These are phyloP conservation scores for Arctopsyche grandis DNA, from an alignment of 1,140 invertebrate genomes.

Conservation along the genomic window DNA sequence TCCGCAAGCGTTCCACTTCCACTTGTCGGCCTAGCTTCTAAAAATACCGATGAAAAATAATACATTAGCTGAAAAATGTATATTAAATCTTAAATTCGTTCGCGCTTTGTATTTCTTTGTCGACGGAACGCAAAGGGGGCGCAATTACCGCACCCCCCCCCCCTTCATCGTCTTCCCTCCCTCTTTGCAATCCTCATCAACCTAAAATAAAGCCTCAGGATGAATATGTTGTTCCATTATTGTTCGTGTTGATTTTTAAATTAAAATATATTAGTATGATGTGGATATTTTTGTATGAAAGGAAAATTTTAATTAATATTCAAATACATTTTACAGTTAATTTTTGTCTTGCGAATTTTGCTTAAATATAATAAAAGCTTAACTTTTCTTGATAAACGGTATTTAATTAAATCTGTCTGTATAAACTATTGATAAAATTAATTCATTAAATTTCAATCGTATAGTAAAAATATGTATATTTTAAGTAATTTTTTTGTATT, in stretches of 20 bases:
- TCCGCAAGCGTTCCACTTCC: too few relatives aligned
- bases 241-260: background rate
- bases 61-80: background rate
- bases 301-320: background rate
- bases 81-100: slow-evolving; percentile 20
- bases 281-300: background rate
- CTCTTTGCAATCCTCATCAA: background rate
- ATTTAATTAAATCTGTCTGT: too few relatives aligned
- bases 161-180: too few relatives aligned
- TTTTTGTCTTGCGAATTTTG: too few relatives aligned
- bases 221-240: background rate
- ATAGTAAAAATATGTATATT: too few relatives aligned
- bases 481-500: too few relatives aligned
- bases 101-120: background rate
- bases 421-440: too few relatives aligned
- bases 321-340: background rate
- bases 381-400: too few relatives aligned
- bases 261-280: background rate
- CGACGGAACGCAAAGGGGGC: background rate
- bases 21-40: background rate
- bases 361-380: too few relatives aligned
- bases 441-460: too few relatives aligned
- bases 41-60: background rate
- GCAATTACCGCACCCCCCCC: too few relatives aligned
- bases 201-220: background rate